phyloP scores from a whole-genome alignment of 2,888 invertebrate species.

The Mechanitis messenoides region DNA sequence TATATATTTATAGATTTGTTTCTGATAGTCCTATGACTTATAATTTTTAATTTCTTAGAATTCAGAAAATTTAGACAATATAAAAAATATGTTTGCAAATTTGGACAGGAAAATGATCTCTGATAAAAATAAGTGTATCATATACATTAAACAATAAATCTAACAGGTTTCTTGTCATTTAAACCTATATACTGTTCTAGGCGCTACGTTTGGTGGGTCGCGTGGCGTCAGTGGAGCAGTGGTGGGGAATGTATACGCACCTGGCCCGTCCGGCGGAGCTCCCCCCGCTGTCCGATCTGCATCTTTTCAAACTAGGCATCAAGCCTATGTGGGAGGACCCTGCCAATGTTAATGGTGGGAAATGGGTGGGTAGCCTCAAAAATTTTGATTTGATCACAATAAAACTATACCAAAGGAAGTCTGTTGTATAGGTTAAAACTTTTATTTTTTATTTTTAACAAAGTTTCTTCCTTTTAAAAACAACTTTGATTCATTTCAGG shows the following conservation, averaged over 20 bases:
- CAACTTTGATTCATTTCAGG: constrained; percentile 47
- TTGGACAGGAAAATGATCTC: no score
- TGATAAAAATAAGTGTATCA: no score
- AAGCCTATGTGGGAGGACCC: constrained; percentile 99
- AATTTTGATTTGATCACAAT: no score
- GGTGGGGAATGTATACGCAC: constrained; percentile 97
- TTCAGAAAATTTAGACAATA: no score
- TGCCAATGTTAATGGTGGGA: constrained; percentile 96
- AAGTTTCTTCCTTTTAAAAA: no score
- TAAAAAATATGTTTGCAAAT: no score
- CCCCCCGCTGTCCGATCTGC: constrained; percentile 93
- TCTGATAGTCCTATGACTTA: background rate
- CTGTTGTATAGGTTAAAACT: no score
- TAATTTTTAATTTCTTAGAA: no score
- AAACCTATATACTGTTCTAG: constrained; percentile 64
- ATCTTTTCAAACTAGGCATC: constrained; percentile 98
- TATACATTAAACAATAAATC: no score
- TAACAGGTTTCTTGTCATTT: no score
- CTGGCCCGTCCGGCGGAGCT: constrained; percentile 92
- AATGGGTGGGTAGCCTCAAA: constrained; percentile 84
- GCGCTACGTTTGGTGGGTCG: constrained; percentile 92
- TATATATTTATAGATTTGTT: background rate
- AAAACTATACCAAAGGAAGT: no score
- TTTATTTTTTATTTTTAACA: no score
- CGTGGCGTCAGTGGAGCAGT: constrained; percentile 96